Evolutionary conservation across 2,113 vertebrate genomes (phyloP).

Genomic region (Corythoichthys intestinalis): DNA sequence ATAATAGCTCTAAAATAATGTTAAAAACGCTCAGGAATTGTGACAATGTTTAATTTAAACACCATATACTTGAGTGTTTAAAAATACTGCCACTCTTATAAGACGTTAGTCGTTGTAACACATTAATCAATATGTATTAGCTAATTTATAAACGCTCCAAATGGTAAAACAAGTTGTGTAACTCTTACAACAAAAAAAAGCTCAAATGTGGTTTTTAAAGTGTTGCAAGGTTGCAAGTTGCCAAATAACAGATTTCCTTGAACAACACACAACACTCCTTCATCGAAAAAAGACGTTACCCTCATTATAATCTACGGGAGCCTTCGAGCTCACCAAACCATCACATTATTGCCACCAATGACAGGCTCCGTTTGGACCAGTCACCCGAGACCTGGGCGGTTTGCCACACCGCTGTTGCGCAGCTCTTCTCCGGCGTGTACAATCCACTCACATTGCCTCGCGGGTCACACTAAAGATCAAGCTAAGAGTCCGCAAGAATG

Average conservation of each 20-base stretch:
- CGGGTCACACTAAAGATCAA: conserved; percentile 42
- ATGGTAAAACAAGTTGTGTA: conserved; percentile 35
- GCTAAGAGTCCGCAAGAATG: conserved; percentile 22
- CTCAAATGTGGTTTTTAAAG: conserved; percentile 47
- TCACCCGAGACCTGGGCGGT: conserved; percentile 45
- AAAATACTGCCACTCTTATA: background rate
- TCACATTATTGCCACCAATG: conserved; percentile 29
- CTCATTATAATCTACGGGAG: background rate
- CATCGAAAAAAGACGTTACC: background rate
- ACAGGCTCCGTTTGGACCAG: conserved; percentile 31
- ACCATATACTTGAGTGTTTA: background rate
- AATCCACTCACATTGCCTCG: conserved; percentile 44
- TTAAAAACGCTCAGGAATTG: background rate
- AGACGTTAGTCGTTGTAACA: background rate
- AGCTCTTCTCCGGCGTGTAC: conserved; percentile 36
- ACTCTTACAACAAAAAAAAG: conserved; percentile 39
- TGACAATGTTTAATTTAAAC: background rate
- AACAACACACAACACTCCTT: background rate
- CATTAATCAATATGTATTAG: background rate
- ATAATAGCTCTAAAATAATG: background rate
- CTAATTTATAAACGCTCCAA: background rate
- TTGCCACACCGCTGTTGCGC: conserved; percentile 62
- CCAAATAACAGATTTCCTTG: conserved; percentile 54
- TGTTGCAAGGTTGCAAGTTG: conserved; percentile 56
- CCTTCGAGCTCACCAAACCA: conserved; percentile 28